These are phyloP conservation scores for Phortica variegata DNA, from an alignment of 1,140 invertebrate genomes.

Conservation along the genomic window DNA sequence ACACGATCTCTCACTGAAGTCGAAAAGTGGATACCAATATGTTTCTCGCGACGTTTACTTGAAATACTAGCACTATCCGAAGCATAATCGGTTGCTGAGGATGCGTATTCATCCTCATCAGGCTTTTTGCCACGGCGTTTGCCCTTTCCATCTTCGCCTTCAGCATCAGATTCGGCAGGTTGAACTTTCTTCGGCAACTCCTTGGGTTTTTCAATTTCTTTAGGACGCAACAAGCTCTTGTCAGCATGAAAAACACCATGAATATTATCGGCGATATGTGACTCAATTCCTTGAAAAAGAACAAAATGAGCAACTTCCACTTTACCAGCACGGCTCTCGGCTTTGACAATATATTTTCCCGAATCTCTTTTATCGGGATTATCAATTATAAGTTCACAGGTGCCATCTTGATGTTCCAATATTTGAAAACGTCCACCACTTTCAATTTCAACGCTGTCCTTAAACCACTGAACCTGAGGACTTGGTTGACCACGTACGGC, in stretches of 20 bases:
- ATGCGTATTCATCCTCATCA: conserved; percentile 30
- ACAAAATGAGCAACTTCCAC: conserved; percentile 48
- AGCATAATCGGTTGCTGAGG: conserved; percentile 39
- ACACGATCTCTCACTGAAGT: conserved; percentile 69
- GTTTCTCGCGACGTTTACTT: conserved; percentile 48
- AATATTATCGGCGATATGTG: conserved; percentile 52
- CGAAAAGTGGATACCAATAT: conserved; percentile 50
- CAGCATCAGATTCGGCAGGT: conserved; percentile 13
- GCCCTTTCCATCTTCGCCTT: conserved; percentile 26
- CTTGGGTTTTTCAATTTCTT: conserved; percentile 39
- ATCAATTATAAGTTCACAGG: conserved; percentile 46
- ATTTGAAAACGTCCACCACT: conserved; percentile 39
- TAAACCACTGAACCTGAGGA: conserved; percentile 80
- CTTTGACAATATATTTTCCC: conserved; percentile 49
- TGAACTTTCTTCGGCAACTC: conserved; percentile 6
- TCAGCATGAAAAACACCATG: conserved; percentile 56
- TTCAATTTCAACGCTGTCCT: conserved; percentile 67
- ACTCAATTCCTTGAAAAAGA: conserved; percentile 41
- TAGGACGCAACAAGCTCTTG: conserved; percentile 42
- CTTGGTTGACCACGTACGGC: conserved; percentile 74
- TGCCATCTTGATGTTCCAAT: conserved; percentile 44
- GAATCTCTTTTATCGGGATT: conserved; percentile 44
- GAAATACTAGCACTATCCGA: conserved; percentile 44
- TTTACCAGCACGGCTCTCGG: conserved; percentile 49
- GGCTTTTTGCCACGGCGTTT: conserved; percentile 38